Base-by-base conservation (phyloP, 2,888 invertebrate species). In the Tenthredo livida region DNA sequence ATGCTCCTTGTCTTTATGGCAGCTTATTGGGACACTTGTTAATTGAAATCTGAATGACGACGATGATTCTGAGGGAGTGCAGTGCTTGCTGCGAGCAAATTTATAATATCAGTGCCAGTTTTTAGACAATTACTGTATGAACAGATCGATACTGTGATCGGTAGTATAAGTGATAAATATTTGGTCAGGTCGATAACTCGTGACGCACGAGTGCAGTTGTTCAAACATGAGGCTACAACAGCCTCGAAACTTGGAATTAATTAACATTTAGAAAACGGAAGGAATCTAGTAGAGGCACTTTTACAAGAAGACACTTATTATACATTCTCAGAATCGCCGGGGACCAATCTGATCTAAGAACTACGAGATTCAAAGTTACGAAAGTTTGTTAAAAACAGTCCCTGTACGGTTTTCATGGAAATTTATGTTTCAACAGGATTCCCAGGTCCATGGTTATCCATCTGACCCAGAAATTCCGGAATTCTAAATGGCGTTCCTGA, bases 141-240 rank as follows among this genome's bases (percentile, higher is more conserved):
- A 37, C n/a, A n/a, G 72, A 72, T 1, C 33, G 37, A 72, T 21
- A 40, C 17, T 40, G 2, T n/a, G 72, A 75, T 75, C 25, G 5
- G 47, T 29, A 75, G 47, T 29, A 75, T 21, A 50, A n/a, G 37
- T 37, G 70, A 37, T 70, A 17, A 40, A 70, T 75, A 75, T 75
- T 75, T 75, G 25, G 25, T 47, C 47, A 75, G 73, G 47, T 50
- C 25, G 75, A 47, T 75, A 50, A 75, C 75, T 17, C 15, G 29
- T 7, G 12, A 75, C 75, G 47, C 29, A n/a, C 4, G 21, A 50
- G 25, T 75, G 37, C 40, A 61, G 29, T 75, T 75, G 25, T 25
- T 21, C 47, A 75, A 47, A 47, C 21, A 47, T 10, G 25, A 40
- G 70, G 21, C 43, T 47, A 29, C 15, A 40, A 75, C 75, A 50